Percentiles rank a stretch among this genome's conserved stretches.
Evolutionary conservation across 2,113 vertebrate genomes (phyloP).

Genomic region (Terrapene triunguis): DNA sequence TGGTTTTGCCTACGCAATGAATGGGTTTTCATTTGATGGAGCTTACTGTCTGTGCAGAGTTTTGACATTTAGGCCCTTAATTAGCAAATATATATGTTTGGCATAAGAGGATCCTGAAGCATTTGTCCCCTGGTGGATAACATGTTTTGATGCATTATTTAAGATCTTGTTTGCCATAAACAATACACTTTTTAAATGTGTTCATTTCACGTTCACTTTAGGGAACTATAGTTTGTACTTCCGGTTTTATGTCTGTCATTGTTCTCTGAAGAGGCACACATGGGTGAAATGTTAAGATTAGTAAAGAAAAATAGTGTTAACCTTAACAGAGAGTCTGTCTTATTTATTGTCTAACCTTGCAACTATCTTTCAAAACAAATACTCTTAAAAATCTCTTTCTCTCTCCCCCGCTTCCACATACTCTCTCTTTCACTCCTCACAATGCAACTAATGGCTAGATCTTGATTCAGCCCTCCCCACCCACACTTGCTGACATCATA

Average conservation of each 20-base stretch:
- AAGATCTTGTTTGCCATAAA: background rate
- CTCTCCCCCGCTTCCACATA: background rate
- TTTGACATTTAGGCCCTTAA: background rate
- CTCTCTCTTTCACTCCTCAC: background rate
- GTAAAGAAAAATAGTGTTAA: background rate
- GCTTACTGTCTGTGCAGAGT: background rate
- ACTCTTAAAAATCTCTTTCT: background rate
- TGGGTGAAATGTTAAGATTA: slow-evolving; percentile 12
- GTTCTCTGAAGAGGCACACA: background rate
- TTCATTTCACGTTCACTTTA: slow-evolving; percentile 4
- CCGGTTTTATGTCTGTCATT: background rate
- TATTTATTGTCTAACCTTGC: background rate
- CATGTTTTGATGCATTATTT: background rate
- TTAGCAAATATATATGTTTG: background rate
- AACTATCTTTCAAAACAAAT: background rate
- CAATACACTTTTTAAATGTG: background rate
- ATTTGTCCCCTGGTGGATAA: fast-evolving
- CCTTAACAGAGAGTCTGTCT: background rate
- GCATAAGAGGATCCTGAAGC: background rate
- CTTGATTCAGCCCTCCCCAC: slow-evolving; percentile 56
- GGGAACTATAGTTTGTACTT: slow-evolving; percentile 28
- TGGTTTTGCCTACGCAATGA: background rate
- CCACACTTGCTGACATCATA: slow-evolving; percentile 68
- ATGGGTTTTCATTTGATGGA: background rate
- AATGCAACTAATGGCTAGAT: slow-evolving; percentile 35